These are phyloP conservation scores for Astur gentilis DNA, from an alignment of 2,113 vertebrate genomes.

Conservation along the genomic window DNA sequence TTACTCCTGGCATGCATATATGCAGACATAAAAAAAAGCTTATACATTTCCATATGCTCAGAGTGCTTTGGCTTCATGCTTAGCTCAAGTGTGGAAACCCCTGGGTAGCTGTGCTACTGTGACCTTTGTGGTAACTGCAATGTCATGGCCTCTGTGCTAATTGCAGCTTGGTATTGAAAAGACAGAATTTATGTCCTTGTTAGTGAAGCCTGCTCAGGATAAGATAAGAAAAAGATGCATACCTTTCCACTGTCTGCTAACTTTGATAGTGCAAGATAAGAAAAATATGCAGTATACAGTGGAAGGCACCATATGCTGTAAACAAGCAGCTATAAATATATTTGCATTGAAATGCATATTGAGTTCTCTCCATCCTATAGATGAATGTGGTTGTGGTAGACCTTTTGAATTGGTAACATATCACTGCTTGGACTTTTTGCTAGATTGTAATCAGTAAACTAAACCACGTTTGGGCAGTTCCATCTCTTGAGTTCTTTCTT, in stretches of 20 bases:
- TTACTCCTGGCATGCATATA: not conserved
- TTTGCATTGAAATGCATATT: not conserved
- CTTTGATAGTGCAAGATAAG: slow-evolving; percentile 1
- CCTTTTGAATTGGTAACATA: not conserved
- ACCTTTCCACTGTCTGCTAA: not conserved
- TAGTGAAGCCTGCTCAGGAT: slow-evolving; percentile 10
- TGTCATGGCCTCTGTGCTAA: not conserved
- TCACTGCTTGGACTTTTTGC: not conserved
- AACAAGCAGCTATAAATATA: not conserved
- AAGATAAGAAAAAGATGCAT: slow-evolving; percentile 24
- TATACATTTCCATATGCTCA: not conserved
- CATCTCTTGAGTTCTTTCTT: not conserved
- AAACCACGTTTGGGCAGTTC: not conserved
- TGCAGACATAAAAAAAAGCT: not conserved
- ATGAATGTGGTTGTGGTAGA: not conserved
- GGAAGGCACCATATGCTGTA: not conserved
- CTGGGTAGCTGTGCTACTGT: not conserved
- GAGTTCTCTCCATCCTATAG: not conserved
- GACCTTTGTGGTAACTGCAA: not conserved
- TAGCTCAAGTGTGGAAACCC: not conserved
- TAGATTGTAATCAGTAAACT: not conserved
- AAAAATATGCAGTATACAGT: not conserved
- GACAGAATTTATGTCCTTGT: not conserved
- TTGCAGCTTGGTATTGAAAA: slow-evolving; percentile 13
- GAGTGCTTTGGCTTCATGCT: not conserved